These are phyloP conservation scores for Drosophila atroscutellata DNA, from an alignment of 2,888 invertebrate species.

Conservation along the genomic window DNA sequence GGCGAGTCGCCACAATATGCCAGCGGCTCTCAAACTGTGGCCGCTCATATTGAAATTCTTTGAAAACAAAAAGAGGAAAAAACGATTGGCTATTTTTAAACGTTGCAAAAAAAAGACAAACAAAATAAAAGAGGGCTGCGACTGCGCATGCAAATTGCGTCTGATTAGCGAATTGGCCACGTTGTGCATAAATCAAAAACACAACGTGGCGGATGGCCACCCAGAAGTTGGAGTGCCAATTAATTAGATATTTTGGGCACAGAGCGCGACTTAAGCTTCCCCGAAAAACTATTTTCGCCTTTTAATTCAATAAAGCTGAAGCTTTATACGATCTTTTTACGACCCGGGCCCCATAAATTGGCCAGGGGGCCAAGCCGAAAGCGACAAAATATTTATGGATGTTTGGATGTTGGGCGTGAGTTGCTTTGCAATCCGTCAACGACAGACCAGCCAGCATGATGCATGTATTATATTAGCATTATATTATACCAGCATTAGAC, in stretches of 20 bases:
- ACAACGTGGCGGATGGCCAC: conserved; percentile 58
- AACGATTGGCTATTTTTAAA: conserved; percentile 51
- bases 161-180: conserved; percentile 62
- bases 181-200: conserved; percentile 74
- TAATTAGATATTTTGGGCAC: conserved; percentile 76
- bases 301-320: conserved; percentile 60
- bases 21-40: conserved; percentile 50
- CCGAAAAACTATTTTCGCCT: conserved; percentile 64
- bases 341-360: conserved; percentile 72
- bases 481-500: conserved; percentile 9
- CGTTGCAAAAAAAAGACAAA: conserved; percentile 51
- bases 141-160: conserved; percentile 70
- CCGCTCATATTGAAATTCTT: conserved; percentile 12
- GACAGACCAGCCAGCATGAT: conserved; percentile 16
- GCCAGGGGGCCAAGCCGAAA: conserved; percentile 36
- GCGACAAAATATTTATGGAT: conserved; percentile 80
- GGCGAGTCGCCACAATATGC: not conserved
- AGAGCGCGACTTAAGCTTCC: conserved; percentile 55
- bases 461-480: not conserved
- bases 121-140: conserved; percentile 14
- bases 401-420: conserved; percentile 74
- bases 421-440: conserved; percentile 68
- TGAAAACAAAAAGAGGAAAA: conserved; percentile 1
- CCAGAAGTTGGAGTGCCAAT: conserved; percentile 68
- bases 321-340: conserved; percentile 72